Evolutionary conservation across 2,113 vertebrate species (phyloP), one percentile per base, ranked within the genome.

Genomic region (Xyliphius kryptos): DNA sequence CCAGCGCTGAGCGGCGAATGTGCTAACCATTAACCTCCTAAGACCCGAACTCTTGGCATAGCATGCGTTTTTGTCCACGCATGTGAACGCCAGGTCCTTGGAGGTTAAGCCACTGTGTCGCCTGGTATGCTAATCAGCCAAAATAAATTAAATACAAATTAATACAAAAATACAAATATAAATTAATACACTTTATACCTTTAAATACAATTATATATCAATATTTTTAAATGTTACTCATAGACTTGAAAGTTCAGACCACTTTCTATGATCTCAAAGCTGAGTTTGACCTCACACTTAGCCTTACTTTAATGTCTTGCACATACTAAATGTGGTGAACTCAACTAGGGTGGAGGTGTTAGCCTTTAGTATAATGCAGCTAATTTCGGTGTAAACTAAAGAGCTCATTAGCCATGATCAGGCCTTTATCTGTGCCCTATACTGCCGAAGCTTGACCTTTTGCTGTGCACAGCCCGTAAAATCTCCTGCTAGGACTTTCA

Each of bases 391-490:
- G 76, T 63, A 82, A 73, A 85, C 66, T 63, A 82, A 79, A 84
- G 79, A 44, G 80, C 90, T 95, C 92, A 90, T 97, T 98, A 98
- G 91, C 80, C 71, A 70, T 84, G 75, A 83, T 64, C 75, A 86
- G 79, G 76, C 15, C 76, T 72, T 66, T 67, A 72, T 77, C 79
- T 76, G 21, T 44, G 76, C 76, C 81, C 80, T 68, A 80, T 81
- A 81, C 84, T 77, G 73, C 81, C 81, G 81, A 80, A 86, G 81
- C 72, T 82, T 96, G 94, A 96, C 95, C 91, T 97, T 97, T 93
- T 79, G 72, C 80, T 81, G 68, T 77, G 87, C 79, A 66, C 80
- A 75, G 80, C 77, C 84, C 84, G 80, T 82, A 80, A 81, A 83
- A 87, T 83, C 81, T 68, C 84, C 81, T 73, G 82, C 83, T 80